Percentiles rank a stretch among this genome's conserved stretches.
Conservation (phyloP, 2,888 invertebrate species). For the Caradrina kadenii region DNA sequence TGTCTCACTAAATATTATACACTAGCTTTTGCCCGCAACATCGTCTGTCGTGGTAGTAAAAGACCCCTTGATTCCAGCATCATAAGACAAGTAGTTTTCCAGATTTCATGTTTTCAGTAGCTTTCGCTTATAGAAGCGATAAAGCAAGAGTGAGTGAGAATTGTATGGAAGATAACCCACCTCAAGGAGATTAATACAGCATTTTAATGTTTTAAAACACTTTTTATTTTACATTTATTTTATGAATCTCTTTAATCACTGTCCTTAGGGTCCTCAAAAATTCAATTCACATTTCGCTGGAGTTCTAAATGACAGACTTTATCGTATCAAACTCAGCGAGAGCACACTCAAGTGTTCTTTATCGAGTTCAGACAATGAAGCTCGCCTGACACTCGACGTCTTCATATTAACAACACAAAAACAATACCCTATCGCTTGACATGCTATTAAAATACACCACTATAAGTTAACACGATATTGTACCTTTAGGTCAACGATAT, state of each 20-base stretch:
- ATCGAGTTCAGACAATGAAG: conserved; percentile 79
- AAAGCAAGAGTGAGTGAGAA: too few relatives aligned
- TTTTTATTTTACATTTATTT: neutral
- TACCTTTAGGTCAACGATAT: conserved; percentile 31
- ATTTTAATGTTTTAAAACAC: too few relatives aligned
- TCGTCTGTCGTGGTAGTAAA: too few relatives aligned
- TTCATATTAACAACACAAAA: conserved; percentile 85
- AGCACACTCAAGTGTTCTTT: conserved; percentile 78
- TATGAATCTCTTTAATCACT: conserved; percentile 9
- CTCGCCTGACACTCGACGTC: conserved; percentile 84
- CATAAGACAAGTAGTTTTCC: too few relatives aligned
- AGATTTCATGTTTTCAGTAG: too few relatives aligned
- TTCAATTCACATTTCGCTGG: conserved; percentile 27
- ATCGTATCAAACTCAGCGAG: conserved; percentile 68
- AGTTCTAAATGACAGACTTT: conserved; percentile 71
- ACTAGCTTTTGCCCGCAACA: too few relatives aligned
- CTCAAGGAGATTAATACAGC: too few relatives aligned
- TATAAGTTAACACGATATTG: conserved; percentile 50
- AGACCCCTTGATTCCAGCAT: too few relatives aligned
- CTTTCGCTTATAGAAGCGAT: too few relatives aligned
- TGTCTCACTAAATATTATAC: too few relatives aligned
- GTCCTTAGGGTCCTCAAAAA: conserved; percentile 21
- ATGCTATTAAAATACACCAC: conserved; percentile 77
- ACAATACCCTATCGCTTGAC: conserved; percentile 86
- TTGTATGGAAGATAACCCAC: too few relatives aligned